Evolutionary conservation across 1,140 invertebrate species (phyloP).

Genomic region (Ridgeia piscesae): DNA sequence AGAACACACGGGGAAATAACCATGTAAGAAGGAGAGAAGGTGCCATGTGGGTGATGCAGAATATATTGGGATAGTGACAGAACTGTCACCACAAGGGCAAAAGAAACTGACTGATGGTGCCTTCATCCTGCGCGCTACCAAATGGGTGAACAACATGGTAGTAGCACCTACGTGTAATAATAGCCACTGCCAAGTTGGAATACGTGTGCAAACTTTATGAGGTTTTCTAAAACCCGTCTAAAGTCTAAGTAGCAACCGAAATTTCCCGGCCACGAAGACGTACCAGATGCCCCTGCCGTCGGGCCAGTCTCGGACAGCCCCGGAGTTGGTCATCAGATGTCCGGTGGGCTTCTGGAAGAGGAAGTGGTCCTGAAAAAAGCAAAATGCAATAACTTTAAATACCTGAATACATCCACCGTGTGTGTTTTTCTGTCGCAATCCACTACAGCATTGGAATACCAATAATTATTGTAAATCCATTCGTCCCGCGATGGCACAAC

Average conservation of each 20-base stretch:
- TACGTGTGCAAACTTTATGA: neutral
- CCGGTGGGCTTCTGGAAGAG: slow-evolving; percentile 28
- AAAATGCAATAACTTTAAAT: neutral
- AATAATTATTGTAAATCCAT: neutral
- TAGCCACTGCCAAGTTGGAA: neutral
- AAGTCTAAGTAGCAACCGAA: neutral
- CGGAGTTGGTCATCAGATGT: slow-evolving; percentile 25
- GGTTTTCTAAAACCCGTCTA: neutral
- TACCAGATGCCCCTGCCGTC: slow-evolving; percentile 28
- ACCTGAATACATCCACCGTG: neutral
- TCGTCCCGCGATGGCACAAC: neutral
- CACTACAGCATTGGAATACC: neutral
- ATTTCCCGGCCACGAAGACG: neutral
- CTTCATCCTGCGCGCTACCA: too few relatives aligned
- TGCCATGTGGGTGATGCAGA: too few relatives aligned
- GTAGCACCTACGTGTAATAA: neutral
- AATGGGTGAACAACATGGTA: neutral
- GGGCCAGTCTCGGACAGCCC: slow-evolving; percentile 27
- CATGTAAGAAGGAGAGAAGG: too few relatives aligned
- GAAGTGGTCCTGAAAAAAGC: slow-evolving; percentile 26
- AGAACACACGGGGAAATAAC: too few relatives aligned
- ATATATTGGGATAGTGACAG: too few relatives aligned
- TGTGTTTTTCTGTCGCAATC: neutral
- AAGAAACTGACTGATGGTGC: too few relatives aligned
- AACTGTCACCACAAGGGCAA: too few relatives aligned